These are phyloP conservation scores for Dromococcyx pavoninus DNA, from an alignment of 2,797 vertebrate genomes.

Conservation along the genomic window DNA sequence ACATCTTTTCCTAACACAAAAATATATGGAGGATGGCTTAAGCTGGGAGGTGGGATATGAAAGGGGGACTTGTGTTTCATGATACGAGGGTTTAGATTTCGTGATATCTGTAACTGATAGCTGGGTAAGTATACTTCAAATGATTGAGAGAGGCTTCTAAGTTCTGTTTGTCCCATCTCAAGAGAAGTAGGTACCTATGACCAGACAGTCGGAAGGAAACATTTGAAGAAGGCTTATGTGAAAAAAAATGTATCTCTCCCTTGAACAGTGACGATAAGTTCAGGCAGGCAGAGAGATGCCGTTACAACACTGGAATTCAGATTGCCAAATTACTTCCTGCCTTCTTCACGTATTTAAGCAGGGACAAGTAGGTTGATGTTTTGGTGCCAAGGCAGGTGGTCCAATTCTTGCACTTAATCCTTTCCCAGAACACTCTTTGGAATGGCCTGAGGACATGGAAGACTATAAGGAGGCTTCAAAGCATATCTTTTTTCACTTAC, in stretches of 20 bases:
- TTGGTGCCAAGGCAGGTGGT: conserved; percentile 21
- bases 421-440: background rate
- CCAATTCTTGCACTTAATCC: background rate
- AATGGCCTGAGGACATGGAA: conserved; percentile 10
- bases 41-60: background rate
- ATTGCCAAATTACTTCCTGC: background rate
- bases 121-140: background rate
- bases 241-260: background rate
- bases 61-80: background rate
- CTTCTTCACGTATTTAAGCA: background rate
- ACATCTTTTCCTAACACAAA: background rate
- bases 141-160: background rate
- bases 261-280: background rate
- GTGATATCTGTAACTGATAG: background rate
- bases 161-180: background rate
- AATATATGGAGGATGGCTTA: background rate
- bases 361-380: background rate
- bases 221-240: background rate
- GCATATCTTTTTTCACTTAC: background rate
- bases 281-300: background rate
- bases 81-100: background rate
- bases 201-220: background rate
- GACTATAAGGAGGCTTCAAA: background rate
- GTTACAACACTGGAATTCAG: background rate
- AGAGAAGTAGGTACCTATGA: background rate